A percentile compares a stretch with the other conserved stretches of the same genome.
phyloP scores from a whole-genome alignment of 1,140 invertebrate genomes.

The Elymnias hypermnestra region DNA sequence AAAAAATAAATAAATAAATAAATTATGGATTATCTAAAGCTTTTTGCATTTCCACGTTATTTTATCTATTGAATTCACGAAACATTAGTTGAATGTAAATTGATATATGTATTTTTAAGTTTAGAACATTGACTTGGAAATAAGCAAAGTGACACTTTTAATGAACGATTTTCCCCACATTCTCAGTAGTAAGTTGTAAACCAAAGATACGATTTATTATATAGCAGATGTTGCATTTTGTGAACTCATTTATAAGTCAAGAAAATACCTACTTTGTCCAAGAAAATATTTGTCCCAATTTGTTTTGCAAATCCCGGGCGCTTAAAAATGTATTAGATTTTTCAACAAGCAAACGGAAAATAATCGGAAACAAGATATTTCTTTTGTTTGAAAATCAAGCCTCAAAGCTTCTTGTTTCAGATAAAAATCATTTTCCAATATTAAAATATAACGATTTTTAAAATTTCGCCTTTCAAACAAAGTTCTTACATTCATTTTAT shows the following conservation, averaged over 20 bases:
- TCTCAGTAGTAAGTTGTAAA: too few relatives aligned
- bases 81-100: too few relatives aligned
- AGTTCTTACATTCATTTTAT: too few relatives aligned
- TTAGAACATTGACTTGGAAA: too few relatives aligned
- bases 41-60: too few relatives aligned
- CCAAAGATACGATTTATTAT: background rate
- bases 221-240: background rate
- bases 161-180: too few relatives aligned
- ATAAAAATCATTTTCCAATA: background rate
- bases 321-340: conserved; percentile 4
- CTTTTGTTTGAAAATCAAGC: background rate
- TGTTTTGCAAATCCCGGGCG: background rate
- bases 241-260: conserved; percentile 2
- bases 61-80: too few relatives aligned
- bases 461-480: too few relatives aligned
- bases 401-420: background rate
- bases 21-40: too few relatives aligned
- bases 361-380: conserved; percentile 2
- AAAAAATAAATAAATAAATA: too few relatives aligned
- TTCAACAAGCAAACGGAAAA: conserved; percentile 1
- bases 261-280: background rate
- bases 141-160: too few relatives aligned
- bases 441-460: background rate
- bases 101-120: too few relatives aligned
- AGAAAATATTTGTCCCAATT: background rate